phyloP scores from a whole-genome alignment of 2,797 vertebrate genomes.

The Darevskia mixta region DNA sequence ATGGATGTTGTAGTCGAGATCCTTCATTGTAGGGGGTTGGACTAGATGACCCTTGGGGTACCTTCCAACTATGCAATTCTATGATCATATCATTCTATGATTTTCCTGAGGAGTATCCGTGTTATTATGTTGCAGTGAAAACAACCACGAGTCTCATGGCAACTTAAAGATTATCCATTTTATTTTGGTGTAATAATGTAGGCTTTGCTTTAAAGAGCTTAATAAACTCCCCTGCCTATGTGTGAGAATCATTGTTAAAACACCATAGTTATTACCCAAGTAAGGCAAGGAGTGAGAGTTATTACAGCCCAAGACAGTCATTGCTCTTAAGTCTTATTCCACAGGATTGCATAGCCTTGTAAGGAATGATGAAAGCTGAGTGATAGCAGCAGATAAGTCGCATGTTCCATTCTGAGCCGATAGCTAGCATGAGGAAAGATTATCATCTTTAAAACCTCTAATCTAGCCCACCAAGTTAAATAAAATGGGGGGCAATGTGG shows the following conservation, averaged over 20 bases:
- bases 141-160: too few relatives aligned
- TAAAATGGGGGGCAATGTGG: slow-evolving; percentile 44
- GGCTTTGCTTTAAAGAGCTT: background rate
- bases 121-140: too few relatives aligned
- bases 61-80: too few relatives aligned
- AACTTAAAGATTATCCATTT: too few relatives aligned
- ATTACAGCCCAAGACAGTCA: background rate
- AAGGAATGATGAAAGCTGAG: slow-evolving; percentile 43
- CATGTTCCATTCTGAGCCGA: slow-evolving; percentile 39
- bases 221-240: background rate
- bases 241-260: background rate
- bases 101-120: too few relatives aligned
- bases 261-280: accelerated
- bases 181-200: background rate
- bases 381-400: slow-evolving; percentile 61
- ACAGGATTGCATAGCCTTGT: slow-evolving; percentile 16
- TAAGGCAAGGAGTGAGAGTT: background rate
- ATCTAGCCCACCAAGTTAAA: slow-evolving; percentile 64
- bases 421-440: slow-evolving; percentile 45
- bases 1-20: too few relatives aligned
- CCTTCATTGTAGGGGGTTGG: too few relatives aligned
- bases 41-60: too few relatives aligned
- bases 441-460: slow-evolving; percentile 61
- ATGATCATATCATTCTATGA: too few relatives aligned
- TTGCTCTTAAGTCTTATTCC: slow-evolving; percentile 19